Percentiles rank a stretch among this genome's conserved stretches.
phyloP scores from a whole-genome alignment of 2,113 vertebrate genomes.

The Toxostoma redivivum region DNA sequence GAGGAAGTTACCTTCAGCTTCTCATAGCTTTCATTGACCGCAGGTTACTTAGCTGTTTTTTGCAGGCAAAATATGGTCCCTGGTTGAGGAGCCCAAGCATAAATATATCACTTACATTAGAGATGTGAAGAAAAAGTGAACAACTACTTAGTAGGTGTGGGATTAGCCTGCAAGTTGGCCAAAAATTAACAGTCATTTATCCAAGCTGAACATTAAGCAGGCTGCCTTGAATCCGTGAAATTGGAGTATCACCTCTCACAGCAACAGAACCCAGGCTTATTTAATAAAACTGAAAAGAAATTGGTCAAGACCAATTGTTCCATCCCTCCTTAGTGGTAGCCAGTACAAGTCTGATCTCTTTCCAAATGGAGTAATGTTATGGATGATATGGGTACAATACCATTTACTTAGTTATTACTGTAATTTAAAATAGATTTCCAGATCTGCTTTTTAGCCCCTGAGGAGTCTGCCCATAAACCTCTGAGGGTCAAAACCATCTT shows the following conservation, averaged over 20 bases:
- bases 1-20: neutral
- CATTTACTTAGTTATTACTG: neutral
- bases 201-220: neutral
- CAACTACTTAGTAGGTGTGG: neutral
- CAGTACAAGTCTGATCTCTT: neutral
- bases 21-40: neutral
- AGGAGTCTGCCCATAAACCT: neutral
- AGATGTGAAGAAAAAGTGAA: neutral
- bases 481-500: neutral
- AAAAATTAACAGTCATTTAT: neutral
- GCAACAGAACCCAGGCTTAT: neutral
- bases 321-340: neutral
- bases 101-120: neutral
- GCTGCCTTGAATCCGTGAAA: neutral
- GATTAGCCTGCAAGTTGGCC: neutral
- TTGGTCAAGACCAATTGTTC: neutral
- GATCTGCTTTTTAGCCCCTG: neutral
- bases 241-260: neutral
- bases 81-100: neutral
- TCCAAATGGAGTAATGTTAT: neutral
- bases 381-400: neutral
- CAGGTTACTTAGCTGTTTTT: neutral
- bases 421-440: neutral
- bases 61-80: neutral
- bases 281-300: neutral